Evolutionary conservation across 1,140 invertebrate species (phyloP), one percentile per base, ranked within the genome.

Genomic region (Drosophila baimaii): DNA sequence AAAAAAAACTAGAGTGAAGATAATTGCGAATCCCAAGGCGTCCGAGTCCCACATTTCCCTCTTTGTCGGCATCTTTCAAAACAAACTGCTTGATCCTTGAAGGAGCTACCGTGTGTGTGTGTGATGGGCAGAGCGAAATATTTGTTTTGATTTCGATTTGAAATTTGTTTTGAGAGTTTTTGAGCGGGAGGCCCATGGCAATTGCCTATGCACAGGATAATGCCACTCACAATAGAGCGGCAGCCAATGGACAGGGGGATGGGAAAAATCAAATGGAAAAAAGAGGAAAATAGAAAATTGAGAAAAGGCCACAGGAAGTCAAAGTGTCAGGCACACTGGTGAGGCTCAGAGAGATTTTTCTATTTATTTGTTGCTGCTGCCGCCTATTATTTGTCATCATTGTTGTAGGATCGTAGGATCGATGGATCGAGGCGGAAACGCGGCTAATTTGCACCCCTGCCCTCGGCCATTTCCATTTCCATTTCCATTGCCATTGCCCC

Each of bases 221-320:
- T 52, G 51, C 51, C 51, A n/a, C 29, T 35, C 19, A 52, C 51
- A 52, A 52, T 52, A 21, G 51, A 31, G 13, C 49, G n/a, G n/a
- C n/a, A n/a, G n/a, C 47, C 21, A 76, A 41, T 35, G 44, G 35
- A 21, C 39, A 27, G 43, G 19, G 27, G 19, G 37, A 27, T 31
- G 27, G 27, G 54, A 15, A 39, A 33, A 19, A 10, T n/a, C n/a
- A n/a, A n/a, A n/a, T n/a, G 17, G 17, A 13, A 33, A 33, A 39
- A 27, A 21, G 43, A 12, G 23, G 17, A 23, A 13, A 8, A 5
- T 19, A 8, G 10, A 56, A 41, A 9, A 47, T 9, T 33, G 35
- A 35, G 41, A 56, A 88, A 88, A 84, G 79, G 84, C 80, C 84
- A 89, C 84, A 89, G 84, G 84, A 89, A 89, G 84, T 89, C 84